Base-by-base conservation (phyloP, 2,113 vertebrate genomes). In the Ia io region DNA sequence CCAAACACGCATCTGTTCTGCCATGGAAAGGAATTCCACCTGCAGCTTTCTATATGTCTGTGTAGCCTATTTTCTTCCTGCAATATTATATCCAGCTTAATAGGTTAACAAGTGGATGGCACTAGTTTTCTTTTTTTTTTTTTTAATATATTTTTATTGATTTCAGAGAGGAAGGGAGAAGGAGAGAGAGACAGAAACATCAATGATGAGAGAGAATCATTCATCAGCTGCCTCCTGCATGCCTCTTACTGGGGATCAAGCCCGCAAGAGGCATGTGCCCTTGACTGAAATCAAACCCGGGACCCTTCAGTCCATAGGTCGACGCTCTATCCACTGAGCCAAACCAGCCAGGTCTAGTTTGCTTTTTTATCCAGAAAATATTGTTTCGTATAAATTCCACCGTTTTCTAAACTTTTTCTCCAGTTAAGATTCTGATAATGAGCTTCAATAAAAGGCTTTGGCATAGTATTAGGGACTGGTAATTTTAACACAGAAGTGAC, bases 371-470 rank as follows among this genome's bases (percentile, higher is more conserved):
- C 14, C 32, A n/a, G 32, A 67, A 67, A 67, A 67, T 14, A n/a
- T n/a, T 67, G 32, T 67, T 67, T 67, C 3, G 0, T 67, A 67
- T 67, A n/a, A n/a, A 67, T 67, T 67, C 32, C 63, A 67, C 32
- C 61, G 63, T n/a, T 67, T n/a, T 30, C 63, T n/a, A 67, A 67
- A 67, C 32, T 17, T n/a, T n/a, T 65, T 65, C 63, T 16, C 30
- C 32, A 67, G 63, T 42, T 95, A 84, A 86, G 17, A 90, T 92
- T 88, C 42, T 95, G 65, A 4, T 47, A 53, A 80, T 84, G 28
- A 76, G 44, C 32, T 77, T 70, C 49, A 93, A 69, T 61, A 85
- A 82, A 90, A 93, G 11, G 1, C 20, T 74, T 84, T 84, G 42
- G 12, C 56, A 83, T 2, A 49, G 40, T 44, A 25, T 73, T 78